Evolutionary conservation across 2,888 invertebrate species (phyloP), one percentile per base, ranked within the genome.

Genomic region (Electrophaes corylata): DNA sequence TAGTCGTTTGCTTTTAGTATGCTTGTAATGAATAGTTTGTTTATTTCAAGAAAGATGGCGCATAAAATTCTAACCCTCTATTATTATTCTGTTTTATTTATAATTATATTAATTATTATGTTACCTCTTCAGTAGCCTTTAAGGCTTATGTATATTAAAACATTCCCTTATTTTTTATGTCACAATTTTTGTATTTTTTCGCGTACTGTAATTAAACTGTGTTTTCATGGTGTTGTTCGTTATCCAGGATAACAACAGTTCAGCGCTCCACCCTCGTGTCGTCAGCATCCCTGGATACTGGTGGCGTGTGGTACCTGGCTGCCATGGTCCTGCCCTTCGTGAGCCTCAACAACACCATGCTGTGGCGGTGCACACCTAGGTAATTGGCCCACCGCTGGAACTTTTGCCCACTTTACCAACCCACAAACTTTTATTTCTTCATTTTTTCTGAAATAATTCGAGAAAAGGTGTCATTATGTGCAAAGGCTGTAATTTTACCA

Each of bases 311-410:
- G 83, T 84, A 82, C 63, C 11, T 81, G 8, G 56, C 86, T 5
- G 84, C 88, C 1, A 57, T 86, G 70, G 46, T 84, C 4, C 69
- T 88, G 45, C 87, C 88, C 0, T 62, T 88, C 37, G 65, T 84
- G 65, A 82, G 71, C 55, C 10, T 66, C 5, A 69, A 69, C 23
- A 71, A 60, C 44, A 53, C 60, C 1, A 62, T 64, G 20, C 56
- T 53, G 1, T 84, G 84, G 83, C 66, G 78, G 16, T 82, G 81
- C 54, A 76, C 79, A 0, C 80, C 81, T 1, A 84, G 83, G 87
- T 87, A 71, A 54, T 8, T 56, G 16, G 6, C 14, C 11, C 18
- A 26, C 43, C 14, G 26, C 3, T 29, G 26, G 10, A 6, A 26
- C 26, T 26, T 26, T 26, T 26, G 26, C 1, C 4, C 26, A 26